Evolutionary conservation across 2,888 invertebrate species (phyloP), one percentile per base, ranked within the genome.

Genomic region (Pyrgus malvae): DNA sequence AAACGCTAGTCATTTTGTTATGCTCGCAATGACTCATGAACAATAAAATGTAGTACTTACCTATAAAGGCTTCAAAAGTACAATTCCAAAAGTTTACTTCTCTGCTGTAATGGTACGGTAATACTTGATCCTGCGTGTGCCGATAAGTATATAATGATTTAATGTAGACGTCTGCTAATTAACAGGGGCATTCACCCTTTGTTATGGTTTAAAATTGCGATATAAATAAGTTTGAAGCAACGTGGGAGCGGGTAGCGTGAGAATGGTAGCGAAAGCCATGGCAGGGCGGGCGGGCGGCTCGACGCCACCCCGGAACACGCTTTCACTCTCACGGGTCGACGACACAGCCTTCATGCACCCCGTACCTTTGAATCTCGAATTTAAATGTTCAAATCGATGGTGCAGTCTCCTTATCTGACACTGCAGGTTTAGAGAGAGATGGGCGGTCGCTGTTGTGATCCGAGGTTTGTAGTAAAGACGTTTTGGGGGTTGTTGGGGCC

Each of bases 261-360:
- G 82, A 79, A 78, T 76, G 81, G 83, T 76, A 87, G 90, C 86
- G 84, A 87, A 90, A 83, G 90, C 83, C 83, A 69, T 70, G 76
- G 74, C 75, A 72, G 82, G 85, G 81, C 76, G 83, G 83, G 82
- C 72, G 81, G 74, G 72, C 68, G 65, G 66, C 62, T 63, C 69
- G 66, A 62, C 65, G 74, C 81, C 85, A 76, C 83, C 86, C 85
- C 86, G 85, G 87, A 87, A 86, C 80, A 76, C 72, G 83, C 84
- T 85, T 87, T 85, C 87, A 86, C 88, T 88, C 85, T 84, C 86
- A 76, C 81, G 73, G 85, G 88, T 89, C 89, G 83, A 74, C 87
- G 89, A 87, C 89, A 82, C 78, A 78, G 80, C 74, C 77, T 76
- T 78, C 69, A 78, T 66, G 68, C 75, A 74, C 84, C 88, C 84